Base-by-base conservation (phyloP, 2,888 invertebrate genomes). In the Dasypolia templi region DNA sequence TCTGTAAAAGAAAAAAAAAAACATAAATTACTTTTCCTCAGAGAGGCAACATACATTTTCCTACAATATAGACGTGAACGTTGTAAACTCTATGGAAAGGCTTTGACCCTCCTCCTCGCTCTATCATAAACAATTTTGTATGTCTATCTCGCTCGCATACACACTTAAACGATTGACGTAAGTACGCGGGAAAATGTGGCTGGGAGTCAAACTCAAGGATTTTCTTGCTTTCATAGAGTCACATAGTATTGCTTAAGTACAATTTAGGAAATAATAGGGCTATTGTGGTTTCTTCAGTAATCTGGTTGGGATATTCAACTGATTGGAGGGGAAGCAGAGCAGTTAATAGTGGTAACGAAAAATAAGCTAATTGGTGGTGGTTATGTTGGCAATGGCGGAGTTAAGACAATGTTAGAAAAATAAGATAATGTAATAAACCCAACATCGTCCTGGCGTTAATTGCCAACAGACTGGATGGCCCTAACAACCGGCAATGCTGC, bases 101-200 rank as follows among this genome's bases (percentile, higher is more conserved):
- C 89, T 92, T 89, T 89, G 82, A 86, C 85, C 75, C 44, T 73
- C 83, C 84, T 79, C 91, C 93, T 87, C 89, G 82, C 77, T 93
- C 90, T 75, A 51, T 68, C 89, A 63, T 82, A 84, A 87, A 84
- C 85, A 80, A 69, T 78, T 84, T 77, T 76, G 78, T 86, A 75
- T 68, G 29, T 49, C 83, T 65, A n/a, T 92, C 90, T 87, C 89
- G 19, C 77, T 92, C 87, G 35, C 81, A 74, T 89, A 69, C 88
- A 87, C 87, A 89, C 89, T 89, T 88, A 90, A 91, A 89, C 89
- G 88, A 89, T 89, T 91, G 92, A 91, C 90, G 90, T 89, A 90
- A 88, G 90, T 87, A 88, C 89, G 89, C 90, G 91, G 91, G 91
- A 91, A 92, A 93, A 90, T 90, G 88, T 88, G 87, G 85, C 86